Evolutionary conservation across 1,140 invertebrate species (phyloP).

Genomic region (Coenobita brevimanus): DNA sequence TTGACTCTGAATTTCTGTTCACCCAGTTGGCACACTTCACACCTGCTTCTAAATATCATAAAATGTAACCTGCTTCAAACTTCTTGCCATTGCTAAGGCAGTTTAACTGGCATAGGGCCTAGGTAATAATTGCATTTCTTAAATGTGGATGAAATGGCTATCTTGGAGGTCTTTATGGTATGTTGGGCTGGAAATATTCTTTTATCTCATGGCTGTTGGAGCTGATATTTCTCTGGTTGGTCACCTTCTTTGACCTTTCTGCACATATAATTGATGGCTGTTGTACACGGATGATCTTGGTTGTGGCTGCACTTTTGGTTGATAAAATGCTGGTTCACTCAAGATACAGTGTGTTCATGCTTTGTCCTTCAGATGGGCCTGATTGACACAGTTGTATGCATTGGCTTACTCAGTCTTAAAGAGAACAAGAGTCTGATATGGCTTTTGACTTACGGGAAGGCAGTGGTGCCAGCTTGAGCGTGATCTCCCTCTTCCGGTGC

Average conservation of each 20-base stretch:
- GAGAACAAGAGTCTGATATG: too few relatives aligned
- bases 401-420: too few relatives aligned
- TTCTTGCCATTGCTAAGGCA: conserved; percentile 61
- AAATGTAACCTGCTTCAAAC: conserved; percentile 25
- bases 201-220: conserved; percentile 24
- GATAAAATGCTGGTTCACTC: too few relatives aligned
- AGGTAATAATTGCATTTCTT: conserved; percentile 36
- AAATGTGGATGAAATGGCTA: conserved; percentile 35
- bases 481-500: too few relatives aligned
- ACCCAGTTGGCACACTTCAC: neutral
- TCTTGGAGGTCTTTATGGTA: conserved; percentile 22
- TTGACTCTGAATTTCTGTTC: conserved; percentile 36
- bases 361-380: too few relatives aligned
- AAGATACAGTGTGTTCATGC: too few relatives aligned
- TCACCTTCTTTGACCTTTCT: neutral
- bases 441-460: too few relatives aligned
- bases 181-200: conserved; percentile 25
- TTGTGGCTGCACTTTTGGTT: conserved; percentile 25
- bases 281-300: conserved; percentile 3
- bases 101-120: conserved; percentile 54
- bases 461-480: too few relatives aligned
- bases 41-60: neutral
- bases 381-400: too few relatives aligned
- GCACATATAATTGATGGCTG: conserved; percentile 23
- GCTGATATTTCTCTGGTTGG: conserved; percentile 22